phyloP scores from a whole-genome alignment of 1,140 invertebrate genomes.

The Gryllus bimaculatus region DNA sequence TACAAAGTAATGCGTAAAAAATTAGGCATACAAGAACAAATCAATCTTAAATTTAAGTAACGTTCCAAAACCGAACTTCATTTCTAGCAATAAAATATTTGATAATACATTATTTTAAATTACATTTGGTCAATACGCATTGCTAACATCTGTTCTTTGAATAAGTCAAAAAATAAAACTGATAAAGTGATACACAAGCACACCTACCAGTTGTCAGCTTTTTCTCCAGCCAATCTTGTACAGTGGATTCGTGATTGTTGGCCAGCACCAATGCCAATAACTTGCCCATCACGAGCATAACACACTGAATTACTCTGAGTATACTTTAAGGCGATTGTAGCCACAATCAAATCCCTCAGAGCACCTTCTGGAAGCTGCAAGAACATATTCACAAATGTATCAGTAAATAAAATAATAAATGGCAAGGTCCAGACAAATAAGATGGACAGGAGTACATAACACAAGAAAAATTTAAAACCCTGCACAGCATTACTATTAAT shows the following conservation, averaged over 20 bases:
- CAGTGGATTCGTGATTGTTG: conserved; percentile 97
- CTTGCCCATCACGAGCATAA: conserved; percentile 83
- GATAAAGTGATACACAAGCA: background rate
- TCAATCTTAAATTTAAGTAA: background rate
- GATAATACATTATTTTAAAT: too few relatives aligned
- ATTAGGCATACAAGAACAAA: background rate
- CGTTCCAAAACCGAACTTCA: background rate
- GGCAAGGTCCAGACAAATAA: background rate
- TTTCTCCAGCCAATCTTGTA: conserved; percentile 90
- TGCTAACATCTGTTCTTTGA: too few relatives aligned
- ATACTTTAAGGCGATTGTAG: conserved; percentile 93
- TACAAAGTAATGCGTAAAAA: too few relatives aligned
- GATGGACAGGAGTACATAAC: background rate
- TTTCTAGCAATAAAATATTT: background rate
- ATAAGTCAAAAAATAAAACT: background rate
- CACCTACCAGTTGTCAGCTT: conserved; percentile 89
- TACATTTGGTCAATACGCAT: too few relatives aligned
- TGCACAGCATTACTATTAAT: background rate
- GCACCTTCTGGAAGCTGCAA: conserved; percentile 59
- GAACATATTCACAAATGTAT: conserved; percentile 4
- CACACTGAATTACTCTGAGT: conserved; percentile 97
- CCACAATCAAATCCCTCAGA: conserved; percentile 85
- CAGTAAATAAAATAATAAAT: background rate
- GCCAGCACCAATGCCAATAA: conserved; percentile 94
- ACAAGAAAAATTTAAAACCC: too few relatives aligned